Conservation (phyloP, 2,888 invertebrate species). For the Leptopterna dolabrata region DNA sequence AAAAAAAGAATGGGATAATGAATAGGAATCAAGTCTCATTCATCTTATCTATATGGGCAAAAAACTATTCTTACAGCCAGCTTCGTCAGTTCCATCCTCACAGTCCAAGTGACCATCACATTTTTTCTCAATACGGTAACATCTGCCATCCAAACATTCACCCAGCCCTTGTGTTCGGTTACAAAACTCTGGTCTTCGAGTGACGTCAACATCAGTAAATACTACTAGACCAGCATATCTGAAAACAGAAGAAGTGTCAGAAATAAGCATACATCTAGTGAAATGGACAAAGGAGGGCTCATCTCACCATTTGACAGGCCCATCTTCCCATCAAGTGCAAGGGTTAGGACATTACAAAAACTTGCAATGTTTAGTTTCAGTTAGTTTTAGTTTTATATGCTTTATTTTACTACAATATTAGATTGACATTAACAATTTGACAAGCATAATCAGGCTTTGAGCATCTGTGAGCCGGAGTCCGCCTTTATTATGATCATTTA, state of each 20-base stretch:
- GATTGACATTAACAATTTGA: too few relatives aligned
- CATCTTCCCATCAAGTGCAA: too few relatives aligned
- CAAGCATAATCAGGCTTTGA: too few relatives aligned
- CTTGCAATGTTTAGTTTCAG: too few relatives aligned
- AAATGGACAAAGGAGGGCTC: too few relatives aligned
- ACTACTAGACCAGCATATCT: constrained; percentile 83
- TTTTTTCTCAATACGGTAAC: constrained; percentile 79
- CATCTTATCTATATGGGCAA: too few relatives aligned
- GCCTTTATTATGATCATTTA: too few relatives aligned
- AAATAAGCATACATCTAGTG: neutral
- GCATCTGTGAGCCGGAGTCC: too few relatives aligned
- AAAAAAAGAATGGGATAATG: neutral
- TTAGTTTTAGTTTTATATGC: too few relatives aligned
- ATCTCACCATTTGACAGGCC: too few relatives aligned
- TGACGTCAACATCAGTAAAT: constrained; percentile 87
- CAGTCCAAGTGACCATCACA: constrained; percentile 87
- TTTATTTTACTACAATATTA: too few relatives aligned
- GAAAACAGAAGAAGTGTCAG: neutral
- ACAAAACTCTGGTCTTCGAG: constrained; percentile 76
- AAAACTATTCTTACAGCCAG: constrained; percentile 73
- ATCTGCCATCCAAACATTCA: constrained; percentile 85
- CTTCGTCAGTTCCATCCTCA: constrained; percentile 86
- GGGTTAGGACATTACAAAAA: too few relatives aligned
- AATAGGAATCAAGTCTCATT: neutral
- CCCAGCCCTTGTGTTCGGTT: constrained; percentile 78